phyloP scores from a whole-genome alignment of 2,888 invertebrate genomes.

The Pterostichus niger region DNA sequence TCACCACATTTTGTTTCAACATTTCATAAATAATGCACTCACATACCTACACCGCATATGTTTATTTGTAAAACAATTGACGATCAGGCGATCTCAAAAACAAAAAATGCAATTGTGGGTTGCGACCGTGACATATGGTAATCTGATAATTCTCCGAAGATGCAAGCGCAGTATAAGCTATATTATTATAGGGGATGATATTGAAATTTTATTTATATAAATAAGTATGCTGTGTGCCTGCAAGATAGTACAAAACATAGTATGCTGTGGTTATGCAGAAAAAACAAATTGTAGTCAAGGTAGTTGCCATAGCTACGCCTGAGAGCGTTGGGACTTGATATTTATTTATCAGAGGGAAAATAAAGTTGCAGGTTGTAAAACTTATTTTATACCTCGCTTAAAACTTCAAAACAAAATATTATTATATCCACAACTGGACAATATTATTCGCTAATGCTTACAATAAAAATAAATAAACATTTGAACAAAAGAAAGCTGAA shows the following conservation, averaged over 20 bases:
- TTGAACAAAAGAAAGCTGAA: too few species aligned
- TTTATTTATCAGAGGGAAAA: conserved; percentile 31
- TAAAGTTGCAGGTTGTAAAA: not conserved
- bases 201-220: conserved; percentile 60
- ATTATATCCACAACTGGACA: too few species aligned
- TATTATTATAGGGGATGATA: conserved; percentile 54
- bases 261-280: conserved; percentile 32
- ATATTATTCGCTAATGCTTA: too few species aligned
- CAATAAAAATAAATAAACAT: not conserved
- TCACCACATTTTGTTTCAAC: not conserved
- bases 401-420: not conserved
- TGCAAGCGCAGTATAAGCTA: conserved; percentile 1
- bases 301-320: conserved; percentile 41
- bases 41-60: conserved; percentile 8
- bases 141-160: conserved; percentile 36
- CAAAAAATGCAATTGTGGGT: conserved; percentile 28
- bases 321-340: conserved; percentile 33
- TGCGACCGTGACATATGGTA: conserved; percentile 48
- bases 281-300: conserved; percentile 42
- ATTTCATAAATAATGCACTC: conserved; percentile 20
- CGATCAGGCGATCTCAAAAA: not conserved
- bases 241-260: conserved; percentile 40
- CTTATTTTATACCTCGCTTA: too few species aligned
- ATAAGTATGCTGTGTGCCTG: conserved; percentile 42
- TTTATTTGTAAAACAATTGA: conserved; percentile 45